A percentile compares a stretch with the other conserved stretches of the same genome.
phyloP scores from a whole-genome alignment of 2,888 invertebrate species.

The Brachyptera risi region DNA sequence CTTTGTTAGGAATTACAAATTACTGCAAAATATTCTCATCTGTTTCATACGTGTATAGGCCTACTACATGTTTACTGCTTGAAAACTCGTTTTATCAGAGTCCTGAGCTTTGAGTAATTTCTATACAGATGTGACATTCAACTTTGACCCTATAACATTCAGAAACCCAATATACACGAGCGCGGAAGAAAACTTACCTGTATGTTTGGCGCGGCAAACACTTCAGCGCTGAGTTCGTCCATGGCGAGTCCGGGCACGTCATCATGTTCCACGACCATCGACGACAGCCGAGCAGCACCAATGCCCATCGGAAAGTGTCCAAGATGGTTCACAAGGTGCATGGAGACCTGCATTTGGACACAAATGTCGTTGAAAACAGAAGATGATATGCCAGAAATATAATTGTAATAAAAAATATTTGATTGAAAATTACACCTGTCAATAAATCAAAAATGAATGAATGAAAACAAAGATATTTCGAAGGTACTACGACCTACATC shows the following conservation, averaged over 20 bases:
- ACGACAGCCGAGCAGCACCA: slow-evolving; percentile 83
- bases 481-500: too few relatives aligned
- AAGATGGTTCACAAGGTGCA: slow-evolving; percentile 86
- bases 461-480: neutral
- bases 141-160: too few relatives aligned
- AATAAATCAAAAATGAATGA: too few relatives aligned
- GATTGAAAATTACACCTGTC: neutral
- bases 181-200: too few relatives aligned
- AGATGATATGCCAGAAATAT: neutral
- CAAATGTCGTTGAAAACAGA: neutral
- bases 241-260: slow-evolving; percentile 68
- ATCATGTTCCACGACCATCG: slow-evolving; percentile 88
- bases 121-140: too few relatives aligned
- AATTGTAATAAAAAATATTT: neutral
- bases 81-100: too few relatives aligned
- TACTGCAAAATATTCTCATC: too few relatives aligned
- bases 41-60: too few relatives aligned
- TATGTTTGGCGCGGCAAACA: slow-evolving; percentile 79
- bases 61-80: too few relatives aligned
- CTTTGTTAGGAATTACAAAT: too few relatives aligned
- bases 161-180: too few relatives aligned
- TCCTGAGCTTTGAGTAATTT: too few relatives aligned
- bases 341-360: slow-evolving; percentile 56
- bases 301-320: slow-evolving; percentile 93
- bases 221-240: slow-evolving; percentile 74